A percentile compares a stretch with the other conserved stretches of the same genome.
phyloP scores from a whole-genome alignment of 2,797 vertebrate species.

The Vespertilio murinus region DNA sequence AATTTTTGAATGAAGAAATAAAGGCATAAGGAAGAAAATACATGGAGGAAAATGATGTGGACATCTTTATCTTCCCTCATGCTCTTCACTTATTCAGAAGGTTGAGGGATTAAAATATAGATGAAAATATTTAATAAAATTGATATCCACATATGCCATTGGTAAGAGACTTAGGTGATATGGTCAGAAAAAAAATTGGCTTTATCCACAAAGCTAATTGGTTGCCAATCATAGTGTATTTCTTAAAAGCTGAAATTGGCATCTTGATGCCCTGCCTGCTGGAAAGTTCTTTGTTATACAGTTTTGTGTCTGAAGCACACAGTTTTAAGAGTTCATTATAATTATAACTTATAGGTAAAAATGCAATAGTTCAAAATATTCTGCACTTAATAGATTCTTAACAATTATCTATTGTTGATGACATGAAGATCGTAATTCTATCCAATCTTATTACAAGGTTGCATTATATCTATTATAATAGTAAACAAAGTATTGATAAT shows the following conservation, averaged over 20 bases:
- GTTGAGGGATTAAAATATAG: neutral
- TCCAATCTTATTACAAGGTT: neutral
- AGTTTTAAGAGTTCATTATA: neutral
- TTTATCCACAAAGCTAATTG: neutral
- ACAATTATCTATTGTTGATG: neutral
- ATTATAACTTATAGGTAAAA: neutral
- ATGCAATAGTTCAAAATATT: neutral
- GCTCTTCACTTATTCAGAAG: neutral
- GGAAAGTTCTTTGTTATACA: neutral
- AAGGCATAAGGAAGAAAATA: neutral
- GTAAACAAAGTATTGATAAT: neutral
- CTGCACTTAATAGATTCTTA: neutral
- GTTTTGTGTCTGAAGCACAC: neutral
- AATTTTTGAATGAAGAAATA: neutral
- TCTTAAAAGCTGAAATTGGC: neutral
- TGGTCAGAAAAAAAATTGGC: neutral
- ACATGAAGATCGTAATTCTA: neutral
- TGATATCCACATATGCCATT: neutral
- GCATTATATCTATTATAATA: neutral
- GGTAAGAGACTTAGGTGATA: neutral
- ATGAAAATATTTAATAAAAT: neutral
- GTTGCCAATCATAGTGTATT: no score
- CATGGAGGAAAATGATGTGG: neutral
- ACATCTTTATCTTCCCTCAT: neutral
- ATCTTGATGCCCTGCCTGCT: neutral